Base-by-base conservation (phyloP, 2,797 vertebrate genomes). In the Phoxinus dragarum region DNA sequence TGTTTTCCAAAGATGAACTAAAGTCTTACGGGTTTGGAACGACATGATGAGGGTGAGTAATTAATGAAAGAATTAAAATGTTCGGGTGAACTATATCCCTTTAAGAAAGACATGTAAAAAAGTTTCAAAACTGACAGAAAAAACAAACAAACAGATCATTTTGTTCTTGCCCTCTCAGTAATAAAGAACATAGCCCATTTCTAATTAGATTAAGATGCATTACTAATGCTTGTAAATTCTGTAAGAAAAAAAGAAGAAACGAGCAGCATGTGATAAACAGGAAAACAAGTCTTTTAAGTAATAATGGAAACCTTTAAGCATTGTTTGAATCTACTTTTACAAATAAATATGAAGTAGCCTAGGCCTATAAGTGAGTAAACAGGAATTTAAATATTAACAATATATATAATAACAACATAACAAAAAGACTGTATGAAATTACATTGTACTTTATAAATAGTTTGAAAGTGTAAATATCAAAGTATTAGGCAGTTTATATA, bases 151-250 rank as follows among this genome's bases (percentile, higher is more conserved):
- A 2, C 16, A 14, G 5, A 81, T 59, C 11, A 76, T 74, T 27
- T 38, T 86, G 69, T 31, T 19, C 84, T 74, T 5, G 21, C 67
- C 34, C 73, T 74, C 78, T 75, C 71, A 81, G 56, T 80, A 85
- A 84, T 82, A 69, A 75, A 56, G 84, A 66, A 66, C 38, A 87
- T 88, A 89, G 85, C 27, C 81, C 81, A 80, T 71, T 23, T 16
- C 59, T 66, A 88, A 92, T 68, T 89, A 81, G 73, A 86, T 92
- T 88, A 86, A 21, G n/a, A 68, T 17, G 31, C 81, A 88, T 86
- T 87, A 82, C 23, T 81, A 74, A 80, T 81, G 74, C 16, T 44
- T n/a, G 86, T 7, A 83, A 69, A 79, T 73, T 78, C 80, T 61
- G 71, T n/a, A 23, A 44, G 6, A 19, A 19, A 36, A 52, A 76